Evolutionary conservation across 2,888 invertebrate species (phyloP).

Genomic region (Dichetophora obliterata): DNA sequence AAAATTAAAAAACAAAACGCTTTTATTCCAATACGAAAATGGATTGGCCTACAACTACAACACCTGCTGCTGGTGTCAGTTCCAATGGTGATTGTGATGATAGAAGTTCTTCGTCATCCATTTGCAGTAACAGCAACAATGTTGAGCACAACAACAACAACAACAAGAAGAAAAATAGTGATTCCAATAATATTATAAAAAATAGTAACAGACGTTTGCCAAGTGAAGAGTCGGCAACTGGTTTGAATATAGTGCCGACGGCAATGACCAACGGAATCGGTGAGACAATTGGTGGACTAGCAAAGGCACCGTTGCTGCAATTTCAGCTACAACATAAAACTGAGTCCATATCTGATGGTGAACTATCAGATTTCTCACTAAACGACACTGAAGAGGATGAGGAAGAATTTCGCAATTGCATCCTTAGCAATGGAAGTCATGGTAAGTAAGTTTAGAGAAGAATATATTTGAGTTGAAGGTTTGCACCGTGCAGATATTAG

Average conservation of each 20-base stretch:
- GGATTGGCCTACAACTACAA: constrained; percentile 25
- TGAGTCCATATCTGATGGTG: constrained; percentile 68
- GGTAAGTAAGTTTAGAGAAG: constrained; percentile 47
- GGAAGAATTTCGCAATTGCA: constrained; percentile 64
- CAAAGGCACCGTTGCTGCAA: constrained; percentile 40
- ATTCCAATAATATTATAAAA: not conserved
- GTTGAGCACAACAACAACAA: constrained; percentile 5
- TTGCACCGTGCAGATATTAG: too few relatives aligned
- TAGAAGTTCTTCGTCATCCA: constrained; percentile 26
- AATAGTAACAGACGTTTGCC: not conserved
- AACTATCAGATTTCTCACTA: constrained; percentile 77
- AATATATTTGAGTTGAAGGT: not conserved
- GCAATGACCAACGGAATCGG: constrained; percentile 37
- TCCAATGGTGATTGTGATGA: constrained; percentile 38
- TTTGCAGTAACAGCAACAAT: constrained; percentile 16
- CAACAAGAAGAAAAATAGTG: too few relatives aligned
- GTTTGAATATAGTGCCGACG: not conserved
- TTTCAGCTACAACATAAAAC: constrained; percentile 59
- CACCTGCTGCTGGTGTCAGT: not conserved
- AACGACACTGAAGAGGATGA: constrained; percentile 85
- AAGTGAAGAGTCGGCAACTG: not conserved
- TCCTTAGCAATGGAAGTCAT: constrained; percentile 47
- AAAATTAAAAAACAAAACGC: not conserved
- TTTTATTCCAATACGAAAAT: not conserved
- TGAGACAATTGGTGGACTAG: constrained; percentile 38